Percentiles rank a stretch among this genome's conserved stretches.
These are phyloP conservation scores for Euzophera pinguis DNA, from an alignment of 2,888 invertebrate genomes.

Conservation along the genomic window DNA sequence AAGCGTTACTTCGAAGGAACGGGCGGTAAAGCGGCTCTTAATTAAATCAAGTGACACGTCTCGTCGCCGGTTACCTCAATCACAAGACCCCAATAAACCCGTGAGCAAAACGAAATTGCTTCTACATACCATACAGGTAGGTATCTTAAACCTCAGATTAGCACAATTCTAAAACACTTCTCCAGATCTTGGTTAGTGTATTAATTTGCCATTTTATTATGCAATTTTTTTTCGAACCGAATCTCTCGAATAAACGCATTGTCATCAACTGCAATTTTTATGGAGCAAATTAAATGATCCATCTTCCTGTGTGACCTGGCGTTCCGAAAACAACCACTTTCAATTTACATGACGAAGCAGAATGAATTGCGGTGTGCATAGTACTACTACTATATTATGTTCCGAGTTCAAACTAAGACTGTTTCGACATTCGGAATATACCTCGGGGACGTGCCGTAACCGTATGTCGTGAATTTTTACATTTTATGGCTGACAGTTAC, in stretches of 20 bases:
- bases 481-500: slow-evolving; percentile 15
- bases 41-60: slow-evolving; percentile 79
- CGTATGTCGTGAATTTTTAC: slow-evolving; percentile 5
- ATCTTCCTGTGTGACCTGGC: no score
- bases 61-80: slow-evolving; percentile 73
- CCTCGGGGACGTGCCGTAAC: slow-evolving; percentile 7
- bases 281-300: no score
- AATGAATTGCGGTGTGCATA: no score
- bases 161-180: not conserved
- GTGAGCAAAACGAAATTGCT: slow-evolving; percentile 55
- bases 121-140: slow-evolving; percentile 41
- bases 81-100: slow-evolving; percentile 76
- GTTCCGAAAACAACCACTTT: no score
- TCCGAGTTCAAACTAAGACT: not conserved
- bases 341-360: no score
- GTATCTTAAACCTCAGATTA: slow-evolving; percentile 28
- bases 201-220: no score
- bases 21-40: slow-evolving; percentile 76
- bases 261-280: no score
- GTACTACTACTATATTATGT: no score
- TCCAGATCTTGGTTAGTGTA: no score
- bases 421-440: slow-evolving; percentile 3
- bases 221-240: no score
- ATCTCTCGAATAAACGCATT: no score
- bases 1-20: slow-evolving; percentile 64